Evolutionary conservation across 2,888 invertebrate genomes (phyloP).

Genomic region (Craniophora ligustri): DNA sequence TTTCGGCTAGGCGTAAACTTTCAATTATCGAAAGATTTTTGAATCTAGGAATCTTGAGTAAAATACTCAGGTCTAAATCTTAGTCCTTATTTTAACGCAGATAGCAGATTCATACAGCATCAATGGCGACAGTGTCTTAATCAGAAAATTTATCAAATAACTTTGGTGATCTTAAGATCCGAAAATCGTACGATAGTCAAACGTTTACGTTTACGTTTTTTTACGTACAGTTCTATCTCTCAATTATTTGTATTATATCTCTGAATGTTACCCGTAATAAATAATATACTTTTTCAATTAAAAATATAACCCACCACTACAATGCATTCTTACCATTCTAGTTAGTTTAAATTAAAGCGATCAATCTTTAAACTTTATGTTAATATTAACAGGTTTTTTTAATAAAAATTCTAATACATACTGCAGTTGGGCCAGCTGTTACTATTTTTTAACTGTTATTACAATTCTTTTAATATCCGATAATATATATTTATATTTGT

Average conservation of each 20-base stretch:
- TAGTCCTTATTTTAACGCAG: no score
- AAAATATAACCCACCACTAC: conserved; percentile 76
- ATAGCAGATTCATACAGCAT: no score
- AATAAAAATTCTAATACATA: conserved; percentile 49
- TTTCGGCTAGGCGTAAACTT: background rate
- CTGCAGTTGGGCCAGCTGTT: conserved; percentile 42
- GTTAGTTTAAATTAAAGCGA: conserved; percentile 79
- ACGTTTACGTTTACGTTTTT: no score
- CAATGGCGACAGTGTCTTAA: no score
- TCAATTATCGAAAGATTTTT: background rate
- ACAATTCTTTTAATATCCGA: conserved; percentile 6
- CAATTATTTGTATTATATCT: background rate
- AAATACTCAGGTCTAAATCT: background rate
- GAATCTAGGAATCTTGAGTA: background rate
- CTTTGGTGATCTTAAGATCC: no score
- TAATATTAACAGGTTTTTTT: conserved; percentile 64
- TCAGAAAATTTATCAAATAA: no score
- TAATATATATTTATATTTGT: no score
- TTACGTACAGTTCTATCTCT: background rate
- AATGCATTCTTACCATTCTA: conserved; percentile 74
- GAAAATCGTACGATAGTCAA: no score
- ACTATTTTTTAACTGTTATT: conserved; percentile 11
- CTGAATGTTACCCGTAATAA: background rate
- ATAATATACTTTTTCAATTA: conserved; percentile 15
- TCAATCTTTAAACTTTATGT: conserved; percentile 66